Conservation (phyloP, 2,797 vertebrate genomes). For the Darevskia mixta region DNA sequence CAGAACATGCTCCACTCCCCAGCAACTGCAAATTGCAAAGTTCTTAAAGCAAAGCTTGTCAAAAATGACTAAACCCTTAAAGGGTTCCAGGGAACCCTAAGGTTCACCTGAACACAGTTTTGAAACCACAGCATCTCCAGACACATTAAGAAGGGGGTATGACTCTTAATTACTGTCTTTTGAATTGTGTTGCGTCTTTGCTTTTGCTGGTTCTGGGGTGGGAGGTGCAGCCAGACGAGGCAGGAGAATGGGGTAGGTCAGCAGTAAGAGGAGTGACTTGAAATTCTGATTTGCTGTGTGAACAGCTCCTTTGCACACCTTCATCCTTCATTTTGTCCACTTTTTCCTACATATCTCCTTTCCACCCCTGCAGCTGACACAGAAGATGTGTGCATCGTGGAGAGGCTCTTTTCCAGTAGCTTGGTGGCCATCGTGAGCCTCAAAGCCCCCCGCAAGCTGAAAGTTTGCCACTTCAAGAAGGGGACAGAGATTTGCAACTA, state of each 20-base stretch:
- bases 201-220: too few relatives aligned
- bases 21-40: neutral
- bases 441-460: constrained; percentile 97
- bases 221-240: neutral
- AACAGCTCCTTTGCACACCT: too few relatives aligned
- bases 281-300: neutral
- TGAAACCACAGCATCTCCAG: neutral
- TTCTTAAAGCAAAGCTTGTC: too few relatives aligned
- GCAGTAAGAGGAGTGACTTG: neutral
- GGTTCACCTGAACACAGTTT: too few relatives aligned
- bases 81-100: neutral
- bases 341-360: fast-evolving
- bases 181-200: too few relatives aligned
- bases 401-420: constrained; percentile 97
- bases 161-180: neutral
- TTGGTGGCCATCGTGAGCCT: constrained; percentile 98
- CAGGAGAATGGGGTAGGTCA: too few relatives aligned
- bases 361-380: constrained; percentile 86
- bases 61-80: too few relatives aligned
- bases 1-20: neutral
- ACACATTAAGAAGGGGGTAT: neutral
- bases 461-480: constrained; percentile 99
- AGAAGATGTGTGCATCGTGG: constrained; percentile 98
- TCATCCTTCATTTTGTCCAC: neutral
- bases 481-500: constrained; percentile 99